Conservation (phyloP, 2,888 invertebrate genomes). For the Griposia aprilina region DNA sequence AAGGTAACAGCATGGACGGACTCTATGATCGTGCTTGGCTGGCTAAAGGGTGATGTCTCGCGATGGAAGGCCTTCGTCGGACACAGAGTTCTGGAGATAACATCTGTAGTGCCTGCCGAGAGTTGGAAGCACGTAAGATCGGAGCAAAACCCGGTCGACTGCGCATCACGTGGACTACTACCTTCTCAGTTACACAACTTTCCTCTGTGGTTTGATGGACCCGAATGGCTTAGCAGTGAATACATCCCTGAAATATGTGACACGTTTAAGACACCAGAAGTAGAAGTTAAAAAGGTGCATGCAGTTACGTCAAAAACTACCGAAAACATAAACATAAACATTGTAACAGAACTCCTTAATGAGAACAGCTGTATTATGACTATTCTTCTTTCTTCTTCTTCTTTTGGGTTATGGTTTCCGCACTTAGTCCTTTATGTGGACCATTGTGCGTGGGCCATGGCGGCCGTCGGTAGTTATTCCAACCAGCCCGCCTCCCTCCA, state of each 20-base stretch:
- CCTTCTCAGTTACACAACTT: slow-evolving; percentile 8
- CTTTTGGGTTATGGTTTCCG: too few species aligned
- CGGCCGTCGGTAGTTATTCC: too few species aligned
- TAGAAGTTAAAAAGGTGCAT: slow-evolving; percentile 4
- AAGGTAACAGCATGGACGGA: too few species aligned
- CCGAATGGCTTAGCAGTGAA: not conserved
- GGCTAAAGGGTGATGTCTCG: not conserved
- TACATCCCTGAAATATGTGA: not conserved
- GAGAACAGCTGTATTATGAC: slow-evolving; percentile 1
- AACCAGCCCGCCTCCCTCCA: too few species aligned
- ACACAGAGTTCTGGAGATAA: slow-evolving; percentile 1
- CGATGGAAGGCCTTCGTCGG: not conserved
- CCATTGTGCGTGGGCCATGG: too few species aligned
- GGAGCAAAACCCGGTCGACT: slow-evolving; percentile 7
- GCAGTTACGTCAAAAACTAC: not conserved
- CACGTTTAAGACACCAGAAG: not conserved
- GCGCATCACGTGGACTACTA: slow-evolving; percentile 7
- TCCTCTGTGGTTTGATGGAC: slow-evolving; percentile 3
- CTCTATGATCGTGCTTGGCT: too few species aligned
- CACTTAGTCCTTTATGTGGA: too few species aligned
- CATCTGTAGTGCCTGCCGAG: not conserved
- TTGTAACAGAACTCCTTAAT: not conserved
- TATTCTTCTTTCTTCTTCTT: too few species aligned
- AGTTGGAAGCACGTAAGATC: slow-evolving; percentile 7
- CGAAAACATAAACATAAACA: not conserved